A percentile compares a stretch with the other conserved stretches of the same genome.
phyloP scores from a whole-genome alignment of 2,888 invertebrate genomes.

The Cactoblastis cactorum region DNA sequence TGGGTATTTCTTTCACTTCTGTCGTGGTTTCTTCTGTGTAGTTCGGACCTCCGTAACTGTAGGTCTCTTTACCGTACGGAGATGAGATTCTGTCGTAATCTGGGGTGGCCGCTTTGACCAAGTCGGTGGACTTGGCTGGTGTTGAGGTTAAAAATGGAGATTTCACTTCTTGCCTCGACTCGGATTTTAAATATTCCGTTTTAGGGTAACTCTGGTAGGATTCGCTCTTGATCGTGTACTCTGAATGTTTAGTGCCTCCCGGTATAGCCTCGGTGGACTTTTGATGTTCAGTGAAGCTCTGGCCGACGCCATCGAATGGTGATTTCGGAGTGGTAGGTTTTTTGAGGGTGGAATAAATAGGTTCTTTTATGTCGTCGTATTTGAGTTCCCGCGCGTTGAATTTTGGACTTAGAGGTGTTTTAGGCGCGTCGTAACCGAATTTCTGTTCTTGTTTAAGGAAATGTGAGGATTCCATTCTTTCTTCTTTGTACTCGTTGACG shows the following conservation, averaged over 20 bases:
- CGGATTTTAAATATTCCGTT: constrained; percentile 55
- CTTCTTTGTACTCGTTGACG: constrained; percentile 56
- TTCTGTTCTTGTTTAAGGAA: constrained; percentile 51
- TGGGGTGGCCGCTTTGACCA: constrained; percentile 62
- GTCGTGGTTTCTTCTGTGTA: constrained; percentile 72
- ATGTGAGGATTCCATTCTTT: constrained; percentile 47
- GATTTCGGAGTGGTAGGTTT: constrained; percentile 42
- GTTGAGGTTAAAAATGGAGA: constrained; percentile 64
- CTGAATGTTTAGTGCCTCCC: constrained; percentile 65
- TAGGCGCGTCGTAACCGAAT: constrained; percentile 58
- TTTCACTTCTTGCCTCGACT: constrained; percentile 55
- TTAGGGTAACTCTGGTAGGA: constrained; percentile 66
- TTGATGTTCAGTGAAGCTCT: constrained; percentile 64
- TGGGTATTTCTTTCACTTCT: constrained; percentile 76
- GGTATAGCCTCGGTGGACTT: constrained; percentile 68
- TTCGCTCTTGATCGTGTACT: constrained; percentile 61
- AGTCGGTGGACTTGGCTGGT: constrained; percentile 53
- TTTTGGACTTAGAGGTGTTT: constrained; percentile 66
- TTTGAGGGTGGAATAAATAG: constrained; percentile 62
- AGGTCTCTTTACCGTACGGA: constrained; percentile 63
- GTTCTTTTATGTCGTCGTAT: constrained; percentile 68
- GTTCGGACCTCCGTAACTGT: constrained; percentile 65
- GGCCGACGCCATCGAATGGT: constrained; percentile 60
- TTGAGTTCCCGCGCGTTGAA: constrained; percentile 73
- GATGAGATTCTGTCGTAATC: constrained; percentile 66